Conservation (phyloP, 2,113 vertebrate genomes). For the Xenopus borealis region DNA sequence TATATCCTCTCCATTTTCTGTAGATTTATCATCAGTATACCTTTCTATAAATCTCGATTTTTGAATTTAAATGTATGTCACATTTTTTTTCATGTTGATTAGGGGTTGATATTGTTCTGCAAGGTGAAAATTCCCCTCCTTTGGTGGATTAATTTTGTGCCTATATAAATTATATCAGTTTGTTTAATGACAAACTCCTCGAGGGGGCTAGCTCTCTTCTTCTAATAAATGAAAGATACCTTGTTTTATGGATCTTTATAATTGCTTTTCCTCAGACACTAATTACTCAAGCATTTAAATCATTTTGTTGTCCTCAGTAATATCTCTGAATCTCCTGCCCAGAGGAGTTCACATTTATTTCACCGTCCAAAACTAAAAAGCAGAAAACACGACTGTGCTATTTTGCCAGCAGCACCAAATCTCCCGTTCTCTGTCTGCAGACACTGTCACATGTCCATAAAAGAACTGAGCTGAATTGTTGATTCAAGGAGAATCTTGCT, state of each 20-base stretch:
- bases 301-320: slow-evolving; percentile 8
- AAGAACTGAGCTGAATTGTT: slow-evolving; percentile 18
- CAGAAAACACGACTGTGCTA: slow-evolving; percentile 16
- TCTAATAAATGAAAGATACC: background rate
- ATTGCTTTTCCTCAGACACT: slow-evolving; percentile 14
- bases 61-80: background rate
- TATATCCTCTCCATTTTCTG: too few species aligned
- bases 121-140: background rate
- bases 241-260: slow-evolving; percentile 25
- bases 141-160: background rate
- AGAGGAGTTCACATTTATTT: slow-evolving; percentile 38
- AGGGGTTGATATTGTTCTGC: background rate
- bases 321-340: slow-evolving; percentile 29
- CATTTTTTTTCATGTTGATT: background rate
- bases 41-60: too few species aligned
- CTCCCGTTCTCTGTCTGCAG: background rate
- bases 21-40: too few species aligned
- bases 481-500: slow-evolving; percentile 19
- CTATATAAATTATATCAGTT: slow-evolving; percentile 3
- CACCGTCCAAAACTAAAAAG: slow-evolving; percentile 36
- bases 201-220: background rate
- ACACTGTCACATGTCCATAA: background rate
- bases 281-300: slow-evolving; percentile 20
- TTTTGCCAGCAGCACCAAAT: slow-evolving; percentile 27
- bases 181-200: slow-evolving; percentile 11